Percentiles rank a stretch among this genome's conserved stretches.
Conservation (phyloP, 2,888 invertebrate species). For the Amblyteles armatorius region DNA sequence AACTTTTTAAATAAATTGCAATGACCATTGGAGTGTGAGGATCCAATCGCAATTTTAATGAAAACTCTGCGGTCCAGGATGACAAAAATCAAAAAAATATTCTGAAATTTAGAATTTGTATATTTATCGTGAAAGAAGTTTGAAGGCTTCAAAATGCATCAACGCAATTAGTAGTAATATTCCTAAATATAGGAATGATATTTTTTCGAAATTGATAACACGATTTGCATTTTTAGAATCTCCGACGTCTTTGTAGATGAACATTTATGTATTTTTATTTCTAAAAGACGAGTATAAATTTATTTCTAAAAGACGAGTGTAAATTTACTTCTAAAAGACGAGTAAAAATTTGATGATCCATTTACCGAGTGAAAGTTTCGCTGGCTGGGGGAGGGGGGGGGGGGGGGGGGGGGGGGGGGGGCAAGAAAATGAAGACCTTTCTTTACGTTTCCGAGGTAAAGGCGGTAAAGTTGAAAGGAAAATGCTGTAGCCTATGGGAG, state of each 20-base stretch:
- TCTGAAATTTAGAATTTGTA: no score
- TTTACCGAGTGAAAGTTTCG: not conserved
- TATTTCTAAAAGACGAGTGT: not conserved
- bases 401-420: no score
- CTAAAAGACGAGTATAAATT: not conserved
- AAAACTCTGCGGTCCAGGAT: no score
- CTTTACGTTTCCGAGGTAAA: not conserved
- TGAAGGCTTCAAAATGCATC: not conserved
- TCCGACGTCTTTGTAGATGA: not conserved
- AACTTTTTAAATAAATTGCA: no score
- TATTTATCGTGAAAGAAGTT: no score
- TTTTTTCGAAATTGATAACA: not conserved
- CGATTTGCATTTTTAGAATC: not conserved
- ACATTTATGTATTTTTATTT: not conserved
- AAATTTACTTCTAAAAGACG: no score
- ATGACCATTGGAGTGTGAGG: no score
- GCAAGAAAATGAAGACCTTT: not conserved
- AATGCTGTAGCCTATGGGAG: slow-evolving; percentile 9
- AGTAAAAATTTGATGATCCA: not conserved
- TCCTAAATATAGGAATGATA: not conserved
- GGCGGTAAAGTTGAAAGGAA: not conserved
- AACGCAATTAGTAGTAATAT: not conserved
- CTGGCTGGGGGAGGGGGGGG: not conserved
- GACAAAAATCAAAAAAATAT: no score
- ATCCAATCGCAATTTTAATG: no score